Base-by-base conservation (phyloP, 2,888 invertebrate species). In the Camptogramma bilineatum region DNA sequence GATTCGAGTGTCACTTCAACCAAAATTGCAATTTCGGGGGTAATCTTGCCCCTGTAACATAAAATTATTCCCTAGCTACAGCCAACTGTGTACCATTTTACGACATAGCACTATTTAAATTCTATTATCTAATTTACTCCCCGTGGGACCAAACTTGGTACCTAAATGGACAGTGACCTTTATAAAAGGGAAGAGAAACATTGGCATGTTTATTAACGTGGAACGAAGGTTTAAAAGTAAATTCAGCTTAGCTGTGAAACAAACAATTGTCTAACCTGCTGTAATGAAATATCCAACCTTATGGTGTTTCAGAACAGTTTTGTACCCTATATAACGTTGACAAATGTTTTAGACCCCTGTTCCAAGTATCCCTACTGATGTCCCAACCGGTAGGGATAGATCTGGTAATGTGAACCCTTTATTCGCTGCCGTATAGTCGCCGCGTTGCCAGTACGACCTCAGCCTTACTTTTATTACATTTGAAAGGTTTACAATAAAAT, bases 51-150 rank as follows among this genome's bases (percentile, higher is more conserved):
- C 5, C 28, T 28, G 7, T 28, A 42, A 42, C 4, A 5, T 16
- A 17, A 0, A 8, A 44, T 16, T 0, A 39, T n/a, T 39, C 16
- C 44, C 16, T 50, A 28, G 48, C 19, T 24, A n/a, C 24, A 48
- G 13, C 24, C 24, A 13, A 5, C 5, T 28, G 24, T 13, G 24
- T 28, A 5, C 24, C 7, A 7, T 75, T 78, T 76, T 77, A 77
- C 77, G 72, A 73, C 72, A 72, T 67, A 71, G 71, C 74, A 68
- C 71, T 73, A 72, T 76, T 76, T 76, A 75, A 66, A 69, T 66
- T 69, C 69, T 62, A 66, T 69, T 65, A 60, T 63, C 62, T 62
- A 65, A 61, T 42, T 42, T 16, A n/a, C 8, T 44, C 16, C 44
- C 39, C 39, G 64, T 13, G 42, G 58, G 56, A 48, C 51, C 34